Evolutionary conservation across 2,888 invertebrate genomes (phyloP).

Genomic region (Isoperla grammatica): DNA sequence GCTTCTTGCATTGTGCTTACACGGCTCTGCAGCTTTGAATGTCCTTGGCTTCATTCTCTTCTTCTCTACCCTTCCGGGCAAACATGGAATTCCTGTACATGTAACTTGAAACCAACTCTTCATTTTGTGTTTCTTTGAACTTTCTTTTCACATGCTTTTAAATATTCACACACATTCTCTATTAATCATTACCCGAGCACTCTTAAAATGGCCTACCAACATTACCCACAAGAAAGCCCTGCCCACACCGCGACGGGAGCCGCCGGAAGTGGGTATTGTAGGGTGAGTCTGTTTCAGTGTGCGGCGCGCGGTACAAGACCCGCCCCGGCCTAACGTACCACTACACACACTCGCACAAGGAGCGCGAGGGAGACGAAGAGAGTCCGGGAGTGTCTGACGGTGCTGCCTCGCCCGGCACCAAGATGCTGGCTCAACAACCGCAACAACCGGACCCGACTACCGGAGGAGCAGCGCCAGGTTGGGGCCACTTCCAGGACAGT

Average conservation of each 20-base stretch:
- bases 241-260: not conserved
- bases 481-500: constrained; percentile 52
- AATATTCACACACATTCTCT: too few species aligned
- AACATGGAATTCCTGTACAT: too few species aligned
- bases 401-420: constrained; percentile 24
- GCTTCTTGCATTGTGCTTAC: too few species aligned
- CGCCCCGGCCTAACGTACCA: constrained; percentile 94
- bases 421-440: constrained; percentile 13
- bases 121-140: too few species aligned
- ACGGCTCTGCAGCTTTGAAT: not conserved
- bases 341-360: constrained; percentile 82
- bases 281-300: constrained; percentile 60
- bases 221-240: too few species aligned
- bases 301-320: constrained; percentile 95
- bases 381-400: constrained; percentile 23
- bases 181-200: too few species aligned
- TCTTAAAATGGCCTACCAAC: too few species aligned
- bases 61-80: too few species aligned
- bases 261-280: not conserved
- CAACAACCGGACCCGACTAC: constrained; percentile 18
- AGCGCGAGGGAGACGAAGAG: constrained; percentile 39
- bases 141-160: too few species aligned
- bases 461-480: constrained; percentile 43
- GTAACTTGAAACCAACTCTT: too few species aligned
- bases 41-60: not conserved